These are phyloP conservation scores for Plecotus auritus DNA, from an alignment of 2,113 vertebrate species.

Conservation along the genomic window DNA sequence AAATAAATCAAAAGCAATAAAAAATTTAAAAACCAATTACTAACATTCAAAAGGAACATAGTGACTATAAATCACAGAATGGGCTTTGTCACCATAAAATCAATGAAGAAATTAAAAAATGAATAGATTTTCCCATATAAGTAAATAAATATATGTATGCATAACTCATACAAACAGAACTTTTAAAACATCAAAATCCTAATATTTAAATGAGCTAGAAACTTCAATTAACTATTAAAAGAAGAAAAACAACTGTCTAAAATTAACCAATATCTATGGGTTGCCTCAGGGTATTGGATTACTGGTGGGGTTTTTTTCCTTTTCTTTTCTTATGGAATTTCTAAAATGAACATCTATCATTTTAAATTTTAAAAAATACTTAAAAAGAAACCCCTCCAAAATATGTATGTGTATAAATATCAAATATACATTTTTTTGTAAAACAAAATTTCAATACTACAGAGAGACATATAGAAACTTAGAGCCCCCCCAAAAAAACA, in stretches of 20 bases:
- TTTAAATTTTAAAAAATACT: neutral
- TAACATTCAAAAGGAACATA: neutral
- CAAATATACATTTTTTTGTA: neutral
- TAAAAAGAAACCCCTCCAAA: neutral
- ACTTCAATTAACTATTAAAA: slow-evolving; percentile 5
- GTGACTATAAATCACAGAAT: slow-evolving; percentile 16
- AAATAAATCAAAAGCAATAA: slow-evolving; percentile 32
- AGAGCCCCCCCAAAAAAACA: neutral
- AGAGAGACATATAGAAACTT: neutral
- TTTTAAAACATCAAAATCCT: slow-evolving; percentile 10
- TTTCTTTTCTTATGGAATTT: neutral
- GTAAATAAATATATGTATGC: neutral
- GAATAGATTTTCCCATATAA: neutral
- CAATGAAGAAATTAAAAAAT: slow-evolving; percentile 21
- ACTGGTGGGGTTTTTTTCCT: neutral
- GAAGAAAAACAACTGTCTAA: neutral
- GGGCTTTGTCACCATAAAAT: neutral
- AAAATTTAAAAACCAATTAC: slow-evolving; percentile 5
- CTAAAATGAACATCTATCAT: neutral
- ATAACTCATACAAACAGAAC: neutral
- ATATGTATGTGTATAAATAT: neutral
- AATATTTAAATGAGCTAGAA: neutral
- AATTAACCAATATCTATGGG: neutral
- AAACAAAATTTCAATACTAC: neutral
- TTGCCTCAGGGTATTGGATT: neutral